Percentiles rank a stretch among this genome's conserved stretches.
Conservation (phyloP, 2,888 invertebrate genomes). For the Troides helena region DNA sequence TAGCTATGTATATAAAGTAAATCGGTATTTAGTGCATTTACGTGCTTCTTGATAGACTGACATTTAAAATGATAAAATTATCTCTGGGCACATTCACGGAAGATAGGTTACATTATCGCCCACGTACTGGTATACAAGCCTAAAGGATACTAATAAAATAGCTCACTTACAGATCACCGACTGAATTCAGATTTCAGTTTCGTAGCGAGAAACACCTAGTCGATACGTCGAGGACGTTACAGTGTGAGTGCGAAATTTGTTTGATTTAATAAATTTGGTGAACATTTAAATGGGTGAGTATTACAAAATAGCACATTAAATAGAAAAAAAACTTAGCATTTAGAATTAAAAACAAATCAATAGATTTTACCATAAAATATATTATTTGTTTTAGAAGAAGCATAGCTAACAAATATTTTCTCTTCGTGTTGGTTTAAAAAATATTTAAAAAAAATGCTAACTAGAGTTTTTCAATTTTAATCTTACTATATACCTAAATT, state of each 20-base stretch:
- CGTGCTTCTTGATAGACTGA: not conserved
- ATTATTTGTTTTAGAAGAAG: no score
- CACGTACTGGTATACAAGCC: constrained; percentile 15
- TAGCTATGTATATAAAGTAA: not conserved
- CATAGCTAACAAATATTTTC: no score
- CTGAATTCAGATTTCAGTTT: constrained; percentile 30
- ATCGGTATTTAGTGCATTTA: not conserved
- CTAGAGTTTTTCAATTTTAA: no score
- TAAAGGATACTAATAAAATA: constrained; percentile 27
- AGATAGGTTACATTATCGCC: constrained; percentile 21
- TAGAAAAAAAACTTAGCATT: no score
- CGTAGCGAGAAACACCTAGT: constrained; percentile 21
- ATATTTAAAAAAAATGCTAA: no score
- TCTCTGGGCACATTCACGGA: not conserved
- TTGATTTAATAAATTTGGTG: not conserved
- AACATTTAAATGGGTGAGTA: not conserved
- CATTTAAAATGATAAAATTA: constrained; percentile 5
- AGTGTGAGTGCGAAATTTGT: not conserved
- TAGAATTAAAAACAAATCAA: not conserved
- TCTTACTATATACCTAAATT: no score
- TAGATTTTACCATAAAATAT: no score
- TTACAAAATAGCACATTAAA: not conserved
- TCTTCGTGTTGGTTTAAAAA: no score
- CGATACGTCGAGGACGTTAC: constrained; percentile 2
- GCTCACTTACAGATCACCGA: constrained; percentile 27